A percentile compares a stretch with the other conserved stretches of the same genome.
These are phyloP conservation scores for Antheraea mylitta DNA, from an alignment of 1,140 invertebrate genomes.

Conservation along the genomic window DNA sequence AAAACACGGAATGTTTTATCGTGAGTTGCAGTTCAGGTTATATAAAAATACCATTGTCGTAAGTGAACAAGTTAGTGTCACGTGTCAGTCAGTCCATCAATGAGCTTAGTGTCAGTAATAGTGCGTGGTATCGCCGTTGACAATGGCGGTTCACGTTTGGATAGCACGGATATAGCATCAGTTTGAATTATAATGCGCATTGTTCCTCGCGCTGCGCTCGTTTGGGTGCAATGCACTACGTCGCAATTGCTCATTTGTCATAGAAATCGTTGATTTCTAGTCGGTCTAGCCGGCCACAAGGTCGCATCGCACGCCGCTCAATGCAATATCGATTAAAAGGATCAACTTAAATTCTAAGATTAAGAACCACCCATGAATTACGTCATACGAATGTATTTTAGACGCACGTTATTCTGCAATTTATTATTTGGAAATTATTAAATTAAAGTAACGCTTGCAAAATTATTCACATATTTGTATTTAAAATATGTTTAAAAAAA, in stretches of 20 bases:
- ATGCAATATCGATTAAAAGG: constrained; percentile 14
- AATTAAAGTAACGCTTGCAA: too few species aligned
- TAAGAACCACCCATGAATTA: too few species aligned
- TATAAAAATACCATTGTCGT: not conserved
- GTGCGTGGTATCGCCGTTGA: constrained; percentile 31
- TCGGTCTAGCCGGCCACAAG: constrained; percentile 45
- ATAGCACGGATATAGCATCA: constrained; percentile 69
- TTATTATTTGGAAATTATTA: too few species aligned
- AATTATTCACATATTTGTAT: too few species aligned
- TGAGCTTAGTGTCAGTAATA: constrained; percentile 45
- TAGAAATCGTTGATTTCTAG: constrained; percentile 68
- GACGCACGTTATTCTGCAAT: too few species aligned
- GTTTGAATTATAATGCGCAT: constrained; percentile 76
- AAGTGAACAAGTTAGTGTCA: constrained; percentile 14
- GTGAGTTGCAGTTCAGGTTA: too few species aligned
- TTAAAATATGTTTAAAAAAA: too few species aligned
- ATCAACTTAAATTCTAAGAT: not conserved
- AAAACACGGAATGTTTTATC: too few species aligned
- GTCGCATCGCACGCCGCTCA: constrained; percentile 33
- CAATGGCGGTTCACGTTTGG: constrained; percentile 58
- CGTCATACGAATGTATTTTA: too few species aligned
- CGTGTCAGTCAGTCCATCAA: constrained; percentile 39
- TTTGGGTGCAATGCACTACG: constrained; percentile 71
- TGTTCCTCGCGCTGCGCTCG: constrained; percentile 55
- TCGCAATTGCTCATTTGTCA: constrained; percentile 65